Evolutionary conservation across 2,888 invertebrate genomes (phyloP), one percentile per base, ranked within the genome.

Genomic region (Trypoxylon attenuatum): DNA sequence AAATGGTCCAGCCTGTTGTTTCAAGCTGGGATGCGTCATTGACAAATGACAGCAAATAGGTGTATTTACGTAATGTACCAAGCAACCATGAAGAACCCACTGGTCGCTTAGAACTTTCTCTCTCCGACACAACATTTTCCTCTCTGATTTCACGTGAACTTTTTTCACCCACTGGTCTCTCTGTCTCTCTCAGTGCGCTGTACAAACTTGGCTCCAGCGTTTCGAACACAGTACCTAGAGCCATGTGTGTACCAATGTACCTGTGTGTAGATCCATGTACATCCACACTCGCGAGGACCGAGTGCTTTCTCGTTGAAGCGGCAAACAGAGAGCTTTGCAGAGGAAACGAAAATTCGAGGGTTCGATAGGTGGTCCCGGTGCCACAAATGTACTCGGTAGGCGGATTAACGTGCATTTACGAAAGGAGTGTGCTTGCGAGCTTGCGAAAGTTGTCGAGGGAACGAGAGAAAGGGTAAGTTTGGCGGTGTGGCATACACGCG

Each of bases 391-490:
- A 76, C 76, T 77, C 72, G 71, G 73, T 75, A 76, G 71, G 71
- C 75, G 79, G 78, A 82, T 83, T 82, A 81, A 78, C 77, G 77
- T 72, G 78, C 78, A 81, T 80, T 82, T 82, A 77, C 76, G 67
- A 79, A 81, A 79, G 76, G 61, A n/a, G n/a, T 76, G 62, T 39
- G 53, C 52, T 64, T 58, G 67, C 62, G 61, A 62, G 68, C 16
- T 6, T 33, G 33, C n/a, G 10, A n/a, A n/a, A n/a, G 5, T 5
- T 13, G 33, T 33, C 33, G 10, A 10, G 10, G 33, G n/a, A n/a
- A 33, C 13, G 33, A 33, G 13, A 33, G 33, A n/a, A n/a, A n/a
- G 8, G 13, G 1, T 10, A 2, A 3, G 51, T 5, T 23, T 46
- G 46, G 23, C 38, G 47, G 39, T 39, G 54, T 39, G 23, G n/a